Conservation (phyloP, 2,797 vertebrate species). For the Mormyrus proboscirostris region DNA sequence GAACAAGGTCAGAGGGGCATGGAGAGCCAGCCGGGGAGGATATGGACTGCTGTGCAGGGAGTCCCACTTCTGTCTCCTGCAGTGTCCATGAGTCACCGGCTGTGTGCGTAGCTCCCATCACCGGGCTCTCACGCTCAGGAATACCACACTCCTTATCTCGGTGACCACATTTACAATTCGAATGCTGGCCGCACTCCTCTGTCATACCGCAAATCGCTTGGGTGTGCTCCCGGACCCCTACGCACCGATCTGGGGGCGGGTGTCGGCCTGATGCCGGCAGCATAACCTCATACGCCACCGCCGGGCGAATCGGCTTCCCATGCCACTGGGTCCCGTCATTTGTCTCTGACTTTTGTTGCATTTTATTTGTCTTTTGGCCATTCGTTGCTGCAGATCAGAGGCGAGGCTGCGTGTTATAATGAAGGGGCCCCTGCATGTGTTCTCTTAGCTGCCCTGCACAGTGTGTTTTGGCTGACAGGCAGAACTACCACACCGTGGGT, state of each 20-base stretch:
- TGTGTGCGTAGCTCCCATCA: background rate
- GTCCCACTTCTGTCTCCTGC: background rate
- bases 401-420: background rate
- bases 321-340: background rate
- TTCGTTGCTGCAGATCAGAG: background rate
- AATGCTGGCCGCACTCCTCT: background rate
- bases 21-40: background rate
- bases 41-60: background rate
- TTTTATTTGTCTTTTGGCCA: background rate
- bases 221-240: background rate
- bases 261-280: background rate
- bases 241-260: background rate
- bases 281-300: background rate
- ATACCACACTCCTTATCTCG: background rate
- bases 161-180: background rate
- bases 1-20: background rate
- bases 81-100: background rate
- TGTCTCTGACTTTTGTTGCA: background rate
- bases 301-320: background rate
- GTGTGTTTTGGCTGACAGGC: background rate
- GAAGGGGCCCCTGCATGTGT: background rate
- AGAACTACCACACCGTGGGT: background rate
- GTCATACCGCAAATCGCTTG: background rate
- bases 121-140: background rate
- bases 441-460: background rate